Base-by-base conservation (phyloP, 2,797 vertebrate genomes). In the Triplophysa bombifrons region DNA sequence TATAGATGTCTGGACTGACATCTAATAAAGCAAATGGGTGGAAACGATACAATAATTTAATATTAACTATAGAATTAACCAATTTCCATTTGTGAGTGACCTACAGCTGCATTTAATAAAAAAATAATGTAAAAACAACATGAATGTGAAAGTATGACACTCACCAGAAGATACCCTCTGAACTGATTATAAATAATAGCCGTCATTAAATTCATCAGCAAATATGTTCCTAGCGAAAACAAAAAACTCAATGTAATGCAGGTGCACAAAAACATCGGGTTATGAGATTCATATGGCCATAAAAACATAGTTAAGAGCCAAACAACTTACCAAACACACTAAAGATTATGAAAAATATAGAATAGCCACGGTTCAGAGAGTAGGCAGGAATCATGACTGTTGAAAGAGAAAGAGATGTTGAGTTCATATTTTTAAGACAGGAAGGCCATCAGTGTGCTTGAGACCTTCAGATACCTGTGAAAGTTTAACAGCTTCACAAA, bases 141-240 rank as follows among this genome's bases (percentile, higher is more conserved):
- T 3, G 17, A n/a, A 19, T 14, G 13, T 38, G 3, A 50, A 20
- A 80, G 19, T 14, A 14, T 19, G 3, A 46, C 4, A 87, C 93
- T 96, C 86, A 99, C 98, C 92, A 98, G 90, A 83, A 99, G 93
- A 88, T 98, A 99, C 44, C 98, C 98, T 38, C 97, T 94, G 90
- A 99, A 99, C 87, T 98, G 97, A 82, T 97, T 99, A 81, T 97
- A 99, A 90, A 99, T 97, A 88, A 99, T 96, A 82, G 98, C 98
- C 0, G 97, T 99, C 85, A 99, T 91, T 22, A 99, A 87, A 88
- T 98, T 99, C 97, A 99, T 99, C 86, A 99, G 79, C 85, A 97
- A 97, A 85, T 97, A 93, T 67, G 96, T 98, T 84, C 98, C 98
- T 99, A 25, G 34, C 10, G 19, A 76, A 27, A 76, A 56, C 20